Evolutionary conservation across 2,113 vertebrate genomes (phyloP), one percentile per base, ranked within the genome.

Genomic region (Nansenia antarctica): DNA sequence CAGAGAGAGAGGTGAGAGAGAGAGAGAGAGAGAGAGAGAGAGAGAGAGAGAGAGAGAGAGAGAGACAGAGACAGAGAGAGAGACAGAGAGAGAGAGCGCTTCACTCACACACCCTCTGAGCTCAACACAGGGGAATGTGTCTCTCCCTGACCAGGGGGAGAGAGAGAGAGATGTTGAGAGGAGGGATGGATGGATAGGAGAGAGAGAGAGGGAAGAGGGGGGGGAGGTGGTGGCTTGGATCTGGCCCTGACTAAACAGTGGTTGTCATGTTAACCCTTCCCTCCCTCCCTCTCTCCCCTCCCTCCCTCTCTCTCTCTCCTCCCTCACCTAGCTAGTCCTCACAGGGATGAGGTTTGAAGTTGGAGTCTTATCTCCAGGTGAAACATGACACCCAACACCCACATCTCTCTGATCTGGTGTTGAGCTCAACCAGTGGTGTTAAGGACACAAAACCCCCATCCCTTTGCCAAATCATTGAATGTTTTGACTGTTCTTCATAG

Each of bases 241-340:
- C 55, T 57, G 68, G 82, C 75, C 81, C 88, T 85, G 77, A 85
- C 79, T 85, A 87, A 88, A 87, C 77, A 85, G 65, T n/a, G 69
- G 78, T 79, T 83, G 82, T 90, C 45, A 49, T 49, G 45, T 49
- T 54, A 24, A 24, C 37, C 66, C 24, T 55, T 22, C 70, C 66
- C 62, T 9, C 49, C 70, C 47, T 39, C 52, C 66, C 8, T 32
- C 14, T 63, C 34, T 32, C 54, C 37, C 52, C 34, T 62, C 37
- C 49, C 60, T 14, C 30, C 47, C 39, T 27, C 42, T 24, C 59
- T 54, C 0, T 30, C 47, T 45, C 14, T 42, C 60, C 30, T 24
- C n/a, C 69, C 47, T 49, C 57, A 52, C 35, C 22, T 62, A 60
- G 57, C 32, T 14, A 32, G 24, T 64, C 59, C 70, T 68, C 59